phyloP scores from a whole-genome alignment of 2,113 vertebrate species.

The Ailurus styani region DNA sequence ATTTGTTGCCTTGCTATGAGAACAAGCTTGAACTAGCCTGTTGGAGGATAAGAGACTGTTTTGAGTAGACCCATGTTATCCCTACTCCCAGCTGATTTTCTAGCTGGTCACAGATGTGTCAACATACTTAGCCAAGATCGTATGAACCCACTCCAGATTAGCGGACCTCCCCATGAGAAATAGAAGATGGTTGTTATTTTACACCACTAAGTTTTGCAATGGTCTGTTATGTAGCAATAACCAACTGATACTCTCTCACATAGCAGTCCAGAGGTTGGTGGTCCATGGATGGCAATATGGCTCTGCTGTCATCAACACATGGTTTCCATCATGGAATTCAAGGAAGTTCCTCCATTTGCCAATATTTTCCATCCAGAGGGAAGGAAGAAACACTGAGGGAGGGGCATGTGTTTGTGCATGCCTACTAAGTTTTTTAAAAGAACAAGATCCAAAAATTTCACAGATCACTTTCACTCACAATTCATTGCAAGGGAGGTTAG shows the following conservation, averaged over 20 bases:
- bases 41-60: background rate
- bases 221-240: background rate
- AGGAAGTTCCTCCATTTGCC: background rate
- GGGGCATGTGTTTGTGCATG: background rate
- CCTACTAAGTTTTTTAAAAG: background rate
- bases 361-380: background rate
- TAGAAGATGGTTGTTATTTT: background rate
- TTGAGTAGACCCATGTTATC: background rate
- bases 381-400: background rate
- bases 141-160: background rate
- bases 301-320: background rate
- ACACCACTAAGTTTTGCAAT: background rate
- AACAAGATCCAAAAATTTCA: background rate
- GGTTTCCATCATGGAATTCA: background rate
- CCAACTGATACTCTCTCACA: background rate
- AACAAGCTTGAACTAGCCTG: background rate
- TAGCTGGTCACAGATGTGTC: background rate
- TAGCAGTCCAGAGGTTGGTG: background rate
- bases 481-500: background rate
- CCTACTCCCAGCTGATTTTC: background rate
- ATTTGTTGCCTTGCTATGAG: background rate
- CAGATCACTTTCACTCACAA: background rate
- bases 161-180: background rate
- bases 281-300: background rate
- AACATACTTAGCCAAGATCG: background rate